Base-by-base conservation (phyloP, 2,888 invertebrate species). In the Chaetogeoica ovagalla region DNA sequence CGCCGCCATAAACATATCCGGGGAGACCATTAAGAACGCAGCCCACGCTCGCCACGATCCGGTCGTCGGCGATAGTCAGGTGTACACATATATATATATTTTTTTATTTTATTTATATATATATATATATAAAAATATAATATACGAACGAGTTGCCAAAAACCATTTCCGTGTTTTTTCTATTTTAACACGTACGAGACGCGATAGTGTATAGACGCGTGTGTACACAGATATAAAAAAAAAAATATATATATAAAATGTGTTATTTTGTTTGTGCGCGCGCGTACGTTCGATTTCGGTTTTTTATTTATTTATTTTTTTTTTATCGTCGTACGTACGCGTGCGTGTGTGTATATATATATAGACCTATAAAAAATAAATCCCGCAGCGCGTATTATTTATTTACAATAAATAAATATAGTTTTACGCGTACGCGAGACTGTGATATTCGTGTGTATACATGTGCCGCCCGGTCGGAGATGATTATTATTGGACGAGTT, bases 121-220 rank as follows among this genome's bases (percentile, higher is more conserved):
- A 9, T 43, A 9, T 43, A 60, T 66, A 9, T 37, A 17, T 39
- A n/a, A n/a, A n/a, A n/a, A 39, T 71, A 39, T 55, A 21, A n/a
- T n/a, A n/a, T n/a, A 66, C 66, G 66, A 43, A 59, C 52, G 69
- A 39, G 62, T 79, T 71, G 79, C 69, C 79, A 79, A 79, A 79
- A 79, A 79, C 70, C 69, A 43, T 79, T 79, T 79, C 79, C 71
- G 79, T 79, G 79, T 79, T 70, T 70, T 30, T 79, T 79, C 69
- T 69, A 75, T 75, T 74, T 74, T 68, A 75, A 75, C 75, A 75
- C 66, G 66, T 74, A 75, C 62, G n/a, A 30, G 30, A 23, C 59
- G 39, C 48, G 13, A 11, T 30, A 30, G 48, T 2, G 21, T 72
- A 21, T 72, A 30, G 1, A 19, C 30, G 21, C 21, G 21, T 19